A percentile compares a stretch with the other conserved stretches of the same genome.
Conservation (phyloP, 2,797 vertebrate species). For the Coluber constrictor region DNA sequence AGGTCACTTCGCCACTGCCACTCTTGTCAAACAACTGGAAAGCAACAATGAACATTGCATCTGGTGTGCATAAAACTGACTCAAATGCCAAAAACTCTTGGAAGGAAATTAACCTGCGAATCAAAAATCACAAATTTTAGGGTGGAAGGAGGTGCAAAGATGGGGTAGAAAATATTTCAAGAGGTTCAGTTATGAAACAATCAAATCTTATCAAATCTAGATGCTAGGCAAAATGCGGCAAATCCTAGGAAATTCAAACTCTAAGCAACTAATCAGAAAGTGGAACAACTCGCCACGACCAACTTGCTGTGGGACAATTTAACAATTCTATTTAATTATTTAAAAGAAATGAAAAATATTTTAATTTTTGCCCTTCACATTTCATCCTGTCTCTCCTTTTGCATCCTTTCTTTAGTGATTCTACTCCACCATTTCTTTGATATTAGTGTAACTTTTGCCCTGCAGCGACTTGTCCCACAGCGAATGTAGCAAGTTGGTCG, state of each 20-base stretch:
- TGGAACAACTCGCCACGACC: background rate
- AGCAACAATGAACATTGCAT: slow-evolving; percentile 95
- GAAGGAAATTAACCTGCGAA: slow-evolving; percentile 92
- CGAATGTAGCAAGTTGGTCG: no score
- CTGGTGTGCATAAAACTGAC: slow-evolving; percentile 93
- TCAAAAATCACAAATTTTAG: slow-evolving; percentile 31
- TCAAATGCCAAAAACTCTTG: slow-evolving; percentile 99
- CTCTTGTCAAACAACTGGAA: slow-evolving; percentile 98
- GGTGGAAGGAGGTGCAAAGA: background rate
- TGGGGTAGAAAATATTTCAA: background rate
- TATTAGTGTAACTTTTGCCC: no score
- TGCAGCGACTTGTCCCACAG: no score
- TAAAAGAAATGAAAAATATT: no score
- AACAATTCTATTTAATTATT: no score
- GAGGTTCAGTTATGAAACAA: background rate
- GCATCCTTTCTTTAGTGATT: no score
- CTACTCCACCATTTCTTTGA: no score
- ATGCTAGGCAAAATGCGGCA: background rate
- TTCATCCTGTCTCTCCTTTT: no score
- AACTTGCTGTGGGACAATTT: no score
- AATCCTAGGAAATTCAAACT: background rate
- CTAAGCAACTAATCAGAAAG: background rate
- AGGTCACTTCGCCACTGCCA: slow-evolving; percentile 91
- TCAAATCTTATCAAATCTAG: background rate
- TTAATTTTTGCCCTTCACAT: no score